phyloP scores from a whole-genome alignment of 2,113 vertebrate species.

The Rana temporaria region DNA sequence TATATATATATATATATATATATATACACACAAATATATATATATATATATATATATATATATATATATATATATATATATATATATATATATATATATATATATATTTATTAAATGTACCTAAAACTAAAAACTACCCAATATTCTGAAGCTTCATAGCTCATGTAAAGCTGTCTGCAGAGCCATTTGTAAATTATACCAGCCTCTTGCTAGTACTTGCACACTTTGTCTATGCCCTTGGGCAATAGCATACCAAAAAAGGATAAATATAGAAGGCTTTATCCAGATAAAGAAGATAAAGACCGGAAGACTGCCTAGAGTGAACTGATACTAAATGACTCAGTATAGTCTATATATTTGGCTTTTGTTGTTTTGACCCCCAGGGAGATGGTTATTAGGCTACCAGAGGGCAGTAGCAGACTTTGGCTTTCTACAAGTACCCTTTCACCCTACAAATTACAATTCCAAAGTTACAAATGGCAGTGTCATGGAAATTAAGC shows the following conservation, averaged over 20 bases:
- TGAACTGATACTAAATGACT: neutral
- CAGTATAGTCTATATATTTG: neutral
- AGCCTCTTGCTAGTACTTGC: neutral
- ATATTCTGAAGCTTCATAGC: too few relatives aligned
- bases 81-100: too few relatives aligned
- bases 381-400: neutral
- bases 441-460: slow-evolving; percentile 20
- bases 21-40: too few relatives aligned
- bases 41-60: too few relatives aligned
- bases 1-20: too few relatives aligned
- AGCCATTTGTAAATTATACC: too few relatives aligned
- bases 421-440: slow-evolving; percentile 7
- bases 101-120: too few relatives aligned
- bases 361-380: slow-evolving; percentile 21
- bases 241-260: neutral
- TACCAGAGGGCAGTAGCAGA: neutral
- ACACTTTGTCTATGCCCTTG: neutral
- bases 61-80: too few relatives aligned
- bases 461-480: slow-evolving; percentile 3
- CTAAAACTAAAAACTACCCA: too few relatives aligned
- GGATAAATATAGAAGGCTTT: slow-evolving; percentile 1
- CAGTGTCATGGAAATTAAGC: slow-evolving; percentile 5
- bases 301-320: neutral
- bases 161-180: too few relatives aligned
- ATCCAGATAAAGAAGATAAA: neutral